A percentile compares a stretch with the other conserved stretches of the same genome.
Evolutionary conservation across 2,113 vertebrate genomes (phyloP).

Genomic region (Alligator sinensis): DNA sequence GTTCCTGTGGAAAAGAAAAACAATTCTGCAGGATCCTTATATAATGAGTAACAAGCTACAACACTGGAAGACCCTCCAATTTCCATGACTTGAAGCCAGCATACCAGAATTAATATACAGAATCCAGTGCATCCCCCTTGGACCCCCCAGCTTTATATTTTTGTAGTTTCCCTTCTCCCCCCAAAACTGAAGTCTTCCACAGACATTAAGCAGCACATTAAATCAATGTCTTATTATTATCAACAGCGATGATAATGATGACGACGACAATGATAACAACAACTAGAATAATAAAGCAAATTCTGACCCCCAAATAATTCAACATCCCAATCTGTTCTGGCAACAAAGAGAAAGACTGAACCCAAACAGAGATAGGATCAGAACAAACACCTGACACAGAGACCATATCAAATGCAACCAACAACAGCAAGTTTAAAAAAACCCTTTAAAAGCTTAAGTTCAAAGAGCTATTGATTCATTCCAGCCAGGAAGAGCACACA

Average conservation of each 20-base stretch:
- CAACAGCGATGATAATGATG: no score
- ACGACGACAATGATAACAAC: no score
- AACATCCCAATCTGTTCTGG: background rate
- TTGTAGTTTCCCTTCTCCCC: background rate
- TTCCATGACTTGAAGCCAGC: background rate
- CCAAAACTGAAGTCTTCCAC: background rate
- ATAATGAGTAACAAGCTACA: background rate
- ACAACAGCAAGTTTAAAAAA: background rate
- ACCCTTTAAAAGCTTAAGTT: no score
- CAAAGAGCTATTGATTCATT: no score
- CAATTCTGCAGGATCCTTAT: background rate
- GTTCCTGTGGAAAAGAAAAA: background rate
- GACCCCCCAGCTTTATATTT: background rate
- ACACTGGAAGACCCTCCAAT: background rate
- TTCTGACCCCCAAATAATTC: background rate
- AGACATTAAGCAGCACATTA: background rate
- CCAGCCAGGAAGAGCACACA: no score
- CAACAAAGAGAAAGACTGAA: background rate
- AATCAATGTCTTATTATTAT: no score
- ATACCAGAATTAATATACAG: background rate
- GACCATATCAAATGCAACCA: background rate
- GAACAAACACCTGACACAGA: background rate
- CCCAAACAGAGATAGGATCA: background rate
- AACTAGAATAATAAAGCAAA: background rate
- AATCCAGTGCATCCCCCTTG: no score